Base-by-base conservation (phyloP, 2,888 invertebrate genomes). In the Parnassius smintheus region DNA sequence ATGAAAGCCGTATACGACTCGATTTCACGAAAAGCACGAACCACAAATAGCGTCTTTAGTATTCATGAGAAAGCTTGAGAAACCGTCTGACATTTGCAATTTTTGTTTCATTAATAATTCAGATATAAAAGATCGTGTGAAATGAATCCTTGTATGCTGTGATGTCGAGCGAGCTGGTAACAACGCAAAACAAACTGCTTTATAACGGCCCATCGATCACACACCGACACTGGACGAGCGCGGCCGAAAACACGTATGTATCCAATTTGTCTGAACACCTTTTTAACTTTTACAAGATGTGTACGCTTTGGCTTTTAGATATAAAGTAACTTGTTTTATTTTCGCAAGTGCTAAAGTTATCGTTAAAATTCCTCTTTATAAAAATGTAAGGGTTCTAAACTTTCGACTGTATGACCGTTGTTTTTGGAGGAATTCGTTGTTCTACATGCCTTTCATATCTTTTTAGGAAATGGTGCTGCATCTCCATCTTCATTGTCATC, bases 31-130 rank as follows among this genome's bases (percentile, higher is more conserved):
- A 81, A 78, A 81, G 77, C 82, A 83, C 82, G 84, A 84, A 86
- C 82, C 84, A 82, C 86, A 87, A 80, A 88, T 87, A 82, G 85
- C 87, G 81, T 87, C 87, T 86, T 90, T 89, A 90, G 89, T 91
- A 90, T 91, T 91, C 91, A 90, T 91, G 84, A 88, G 80, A 78
- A 77, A 77, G 81, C 81, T 76, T 82, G 85, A 83, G 82, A 83
- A 83, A 84, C 81, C 77, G 82, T 79, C 78, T 81, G 86, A 87
- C 89, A 86, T 90, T 89, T 86, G 88, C 86, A 88, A 90, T 89
- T 89, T 89, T 91, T 89, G 88, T 88, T 86, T 88, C 88, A 88
- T 91, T 89, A 90, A 81, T 81, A 86, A 88, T 91, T 90, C 86
- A 88, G 86, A 83, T 85, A 82, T 85, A 82, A 85, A 83, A 82